Base-by-base conservation (phyloP, 1,140 invertebrate species). In the Drosophila novamexicana region DNA sequence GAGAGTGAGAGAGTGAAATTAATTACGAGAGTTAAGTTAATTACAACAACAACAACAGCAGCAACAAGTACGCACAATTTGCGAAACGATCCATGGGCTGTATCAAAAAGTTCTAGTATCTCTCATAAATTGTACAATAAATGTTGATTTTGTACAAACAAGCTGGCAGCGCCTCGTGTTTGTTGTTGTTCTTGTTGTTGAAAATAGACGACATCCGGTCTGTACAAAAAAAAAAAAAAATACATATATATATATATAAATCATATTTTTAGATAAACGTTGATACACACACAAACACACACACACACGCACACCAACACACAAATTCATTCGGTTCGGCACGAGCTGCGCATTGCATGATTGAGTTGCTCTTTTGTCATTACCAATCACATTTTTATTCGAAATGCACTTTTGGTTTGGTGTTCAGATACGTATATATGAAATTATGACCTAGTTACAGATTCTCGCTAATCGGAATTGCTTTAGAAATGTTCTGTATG, bases 131-230 rank as follows among this genome's bases (percentile, higher is more conserved):
- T 72, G 47, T 59, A 58, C 63, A 66, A 72, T 61, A 66, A 72
- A 72, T 76, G 71, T 40, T 72, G 68, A 66, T 66, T 76, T 61
- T 70, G 53, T 57, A 64, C 67, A 66, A 75, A 78, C 42, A 69
- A 44, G 59, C 57, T 36, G 37, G 36, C 68, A 66, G 53, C 40
- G 56, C 34, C 42, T 18, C 40, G 42, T 47, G 40, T 18, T 64
- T 79, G 70, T 65, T 75, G 57, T 66, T 74, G 69, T 81, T 88
- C 66, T 78, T 71, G 77, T 77, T 70, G 22, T 22, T 83, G 80
- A 91, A 91, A 91, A 91, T 91, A 91, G 88, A 91, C 88, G 75
- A 91, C 88, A 90, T 90, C 85, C 85, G 85, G 85, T 90, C 81
- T 90, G 79, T 72, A 85, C 65, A 77, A 39, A 62, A 49, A 47